Conservation (phyloP, 2,888 invertebrate species). For the Rosalia funebris region DNA sequence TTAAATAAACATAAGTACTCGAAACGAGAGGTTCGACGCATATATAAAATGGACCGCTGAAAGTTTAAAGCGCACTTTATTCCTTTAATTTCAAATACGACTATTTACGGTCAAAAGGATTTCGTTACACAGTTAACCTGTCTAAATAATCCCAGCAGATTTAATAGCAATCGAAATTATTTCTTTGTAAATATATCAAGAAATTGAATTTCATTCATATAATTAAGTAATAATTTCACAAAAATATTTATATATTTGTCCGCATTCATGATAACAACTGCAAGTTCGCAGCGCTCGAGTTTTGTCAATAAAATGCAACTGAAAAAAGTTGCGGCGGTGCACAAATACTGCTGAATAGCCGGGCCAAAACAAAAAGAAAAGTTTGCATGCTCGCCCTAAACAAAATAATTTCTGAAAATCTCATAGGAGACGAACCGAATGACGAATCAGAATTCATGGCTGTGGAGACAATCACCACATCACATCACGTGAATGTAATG, state of each 20-base stretch:
- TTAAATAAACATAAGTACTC: not conserved
- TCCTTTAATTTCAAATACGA: not conserved
- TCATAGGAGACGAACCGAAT: constrained; percentile 17
- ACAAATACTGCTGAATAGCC: constrained; percentile 13
- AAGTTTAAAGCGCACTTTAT: not conserved
- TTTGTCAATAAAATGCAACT: constrained; percentile 3
- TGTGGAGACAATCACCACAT: constrained; percentile 7
- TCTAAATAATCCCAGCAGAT: too few relatives aligned
- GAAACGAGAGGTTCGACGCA: not conserved
- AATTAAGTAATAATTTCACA: too few relatives aligned
- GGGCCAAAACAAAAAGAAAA: constrained; percentile 1
- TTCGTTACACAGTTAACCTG: too few relatives aligned
- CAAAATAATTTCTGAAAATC: not conserved
- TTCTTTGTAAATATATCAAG: too few relatives aligned
- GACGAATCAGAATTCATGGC: constrained; percentile 4
- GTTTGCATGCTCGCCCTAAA: not conserved
- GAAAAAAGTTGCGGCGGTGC: not conserved
- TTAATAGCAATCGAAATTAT: too few relatives aligned
- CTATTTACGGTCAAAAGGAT: too few relatives aligned
- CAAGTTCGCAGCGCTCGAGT: too few relatives aligned
- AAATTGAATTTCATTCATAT: too few relatives aligned
- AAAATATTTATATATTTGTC: too few relatives aligned
- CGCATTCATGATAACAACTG: too few relatives aligned
- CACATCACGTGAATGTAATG: constrained; percentile 46
- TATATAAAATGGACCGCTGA: not conserved